A percentile compares a stretch with the other conserved stretches of the same genome.
Conservation (phyloP, 1,140 invertebrate species). For the Eufriesea mexicana region DNA sequence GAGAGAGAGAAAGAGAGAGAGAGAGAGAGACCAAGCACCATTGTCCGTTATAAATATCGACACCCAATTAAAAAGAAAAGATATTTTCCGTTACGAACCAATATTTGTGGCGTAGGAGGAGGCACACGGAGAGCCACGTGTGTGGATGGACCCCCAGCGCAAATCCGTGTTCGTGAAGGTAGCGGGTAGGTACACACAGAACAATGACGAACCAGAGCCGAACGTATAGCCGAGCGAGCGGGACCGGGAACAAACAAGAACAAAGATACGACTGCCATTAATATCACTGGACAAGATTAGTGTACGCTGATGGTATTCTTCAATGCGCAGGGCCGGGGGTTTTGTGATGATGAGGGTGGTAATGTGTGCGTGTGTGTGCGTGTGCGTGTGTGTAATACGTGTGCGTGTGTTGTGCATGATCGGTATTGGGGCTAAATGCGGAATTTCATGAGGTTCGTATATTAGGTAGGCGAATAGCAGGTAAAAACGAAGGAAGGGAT, state of each 20-base stretch:
- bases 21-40: conserved; percentile 72
- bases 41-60: conserved; percentile 69
- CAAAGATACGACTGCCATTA: conserved; percentile 83
- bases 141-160: conserved; percentile 82
- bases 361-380: conserved; percentile 16
- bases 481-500: neutral
- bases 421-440: conserved; percentile 41
- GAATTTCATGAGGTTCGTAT: conserved; percentile 50
- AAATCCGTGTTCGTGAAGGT: conserved; percentile 83
- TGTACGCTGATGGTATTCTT: conserved; percentile 80
- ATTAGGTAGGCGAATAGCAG: neutral
- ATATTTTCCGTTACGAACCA: conserved; percentile 82
- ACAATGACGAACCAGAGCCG: conserved; percentile 83
- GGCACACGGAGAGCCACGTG: conserved; percentile 81
- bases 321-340: conserved; percentile 71
- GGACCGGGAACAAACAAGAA: conserved; percentile 84
- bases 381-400: no score
- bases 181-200: conserved; percentile 82
- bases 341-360: conserved; percentile 32
- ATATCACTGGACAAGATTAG: conserved; percentile 83
- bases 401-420: conserved; percentile 15
- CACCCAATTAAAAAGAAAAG: conserved; percentile 76
- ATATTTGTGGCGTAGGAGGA: conserved; percentile 81
- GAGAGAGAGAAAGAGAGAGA: conserved; percentile 43
- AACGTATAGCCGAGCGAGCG: conserved; percentile 82